These are phyloP conservation scores for Aphrophora alni DNA, from an alignment of 2,888 invertebrate genomes.

Conservation along the genomic window DNA sequence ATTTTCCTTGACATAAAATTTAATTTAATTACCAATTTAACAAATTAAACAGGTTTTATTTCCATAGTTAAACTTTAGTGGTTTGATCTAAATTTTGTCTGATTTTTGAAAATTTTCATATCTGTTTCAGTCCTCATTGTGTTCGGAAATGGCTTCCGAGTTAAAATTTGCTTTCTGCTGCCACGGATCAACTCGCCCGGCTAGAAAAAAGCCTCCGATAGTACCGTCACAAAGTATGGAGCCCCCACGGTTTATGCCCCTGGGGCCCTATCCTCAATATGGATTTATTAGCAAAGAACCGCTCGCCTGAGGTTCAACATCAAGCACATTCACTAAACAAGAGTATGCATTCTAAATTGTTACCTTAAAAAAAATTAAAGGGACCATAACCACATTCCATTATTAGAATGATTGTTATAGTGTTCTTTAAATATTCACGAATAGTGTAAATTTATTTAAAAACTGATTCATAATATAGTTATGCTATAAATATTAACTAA, in stretches of 20 bases:
- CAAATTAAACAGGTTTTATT: no score
- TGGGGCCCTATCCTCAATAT: constrained; percentile 68
- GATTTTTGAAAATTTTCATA: no score
- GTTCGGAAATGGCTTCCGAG: constrained; percentile 76
- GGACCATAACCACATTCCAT: not conserved
- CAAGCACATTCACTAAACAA: not conserved
- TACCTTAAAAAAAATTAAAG: not conserved
- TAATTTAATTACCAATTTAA: no score
- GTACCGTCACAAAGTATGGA: constrained; percentile 53
- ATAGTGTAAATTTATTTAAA: no score
- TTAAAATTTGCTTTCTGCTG: constrained; percentile 73
- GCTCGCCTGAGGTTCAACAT: constrained; percentile 47
- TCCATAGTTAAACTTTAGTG: no score
- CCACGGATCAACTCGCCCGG: constrained; percentile 65
- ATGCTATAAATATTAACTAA: no score
- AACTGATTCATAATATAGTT: no score
- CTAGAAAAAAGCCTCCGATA: constrained; percentile 54
- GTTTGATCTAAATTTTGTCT: no score
- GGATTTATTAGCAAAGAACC: constrained; percentile 65
- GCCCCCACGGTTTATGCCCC: constrained; percentile 58
- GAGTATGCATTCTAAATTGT: constrained; percentile 28
- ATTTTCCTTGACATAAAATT: no score
- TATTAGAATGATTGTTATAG: no score
- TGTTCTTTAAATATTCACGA: no score
- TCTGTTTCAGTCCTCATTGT: constrained; percentile 68